phyloP scores from a whole-genome alignment of 2,113 vertebrate species.

The Erythrolamprus reginae region DNA sequence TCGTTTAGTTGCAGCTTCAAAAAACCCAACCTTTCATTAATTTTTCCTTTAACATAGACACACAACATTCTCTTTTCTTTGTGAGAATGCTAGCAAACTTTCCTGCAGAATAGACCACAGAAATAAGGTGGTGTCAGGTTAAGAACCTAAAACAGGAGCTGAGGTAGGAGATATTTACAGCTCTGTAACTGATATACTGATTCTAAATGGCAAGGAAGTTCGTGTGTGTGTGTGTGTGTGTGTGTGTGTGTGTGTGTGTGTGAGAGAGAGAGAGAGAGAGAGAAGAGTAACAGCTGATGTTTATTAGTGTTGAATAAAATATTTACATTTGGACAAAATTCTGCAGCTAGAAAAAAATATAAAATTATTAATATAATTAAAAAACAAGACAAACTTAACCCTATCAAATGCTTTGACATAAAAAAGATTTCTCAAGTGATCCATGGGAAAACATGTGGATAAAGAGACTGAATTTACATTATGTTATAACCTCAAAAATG shows the following conservation, averaged over 20 bases:
- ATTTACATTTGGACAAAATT: constrained; percentile 23
- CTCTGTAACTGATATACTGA: constrained; percentile 56
- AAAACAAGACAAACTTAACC: not conserved
- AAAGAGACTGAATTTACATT: not conserved
- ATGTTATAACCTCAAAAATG: not conserved
- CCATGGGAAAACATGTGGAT: not conserved
- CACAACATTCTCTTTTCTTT: not conserved
- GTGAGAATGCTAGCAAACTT: constrained; percentile 49
- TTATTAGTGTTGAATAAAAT: constrained; percentile 29
- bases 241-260: not conserved
- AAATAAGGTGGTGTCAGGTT: constrained; percentile 58
- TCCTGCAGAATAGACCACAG: constrained; percentile 23
- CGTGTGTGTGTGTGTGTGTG: constrained; percentile 6
- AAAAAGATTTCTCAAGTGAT: not conserved
- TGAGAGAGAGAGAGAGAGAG: too few relatives aligned
- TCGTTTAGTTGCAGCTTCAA: not conserved
- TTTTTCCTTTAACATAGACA: constrained; percentile 31
- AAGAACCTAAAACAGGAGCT: constrained; percentile 54
- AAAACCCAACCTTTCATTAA: constrained; percentile 22
- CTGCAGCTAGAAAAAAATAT: not conserved
- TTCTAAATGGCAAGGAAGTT: constrained; percentile 62
- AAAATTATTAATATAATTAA: not conserved
- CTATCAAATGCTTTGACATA: constrained; percentile 3
- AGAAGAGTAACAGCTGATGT: constrained; percentile 17
- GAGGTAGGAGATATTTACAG: constrained; percentile 57